Conservation (phyloP, 2,888 invertebrate species). For the Pharmacophagus antenor region DNA sequence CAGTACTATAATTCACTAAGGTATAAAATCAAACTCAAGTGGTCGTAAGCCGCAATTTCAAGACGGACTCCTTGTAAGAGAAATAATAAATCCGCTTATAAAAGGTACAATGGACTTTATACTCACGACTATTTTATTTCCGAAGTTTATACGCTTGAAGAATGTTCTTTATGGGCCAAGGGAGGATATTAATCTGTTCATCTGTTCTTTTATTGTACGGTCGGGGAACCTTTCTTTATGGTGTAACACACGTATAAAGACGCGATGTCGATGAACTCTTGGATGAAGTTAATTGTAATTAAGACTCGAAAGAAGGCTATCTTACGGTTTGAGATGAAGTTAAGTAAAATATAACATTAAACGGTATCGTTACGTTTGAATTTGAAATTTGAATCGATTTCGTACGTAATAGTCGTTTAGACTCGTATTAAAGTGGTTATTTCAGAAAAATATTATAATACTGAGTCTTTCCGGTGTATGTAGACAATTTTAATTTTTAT, state of each 20-base stretch:
- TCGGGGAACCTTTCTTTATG: not conserved
- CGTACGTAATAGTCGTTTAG: too few relatives aligned
- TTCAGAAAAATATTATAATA: too few relatives aligned
- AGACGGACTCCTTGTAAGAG: not conserved
- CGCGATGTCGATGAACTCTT: not conserved
- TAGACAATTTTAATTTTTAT: too few relatives aligned
- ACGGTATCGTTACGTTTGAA: too few relatives aligned
- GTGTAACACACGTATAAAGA: not conserved
- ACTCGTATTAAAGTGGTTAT: too few relatives aligned
- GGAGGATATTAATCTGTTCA: conserved; percentile 2
- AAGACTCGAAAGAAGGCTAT: not conserved
- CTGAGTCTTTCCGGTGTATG: too few relatives aligned
- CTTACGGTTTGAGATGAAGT: too few relatives aligned
- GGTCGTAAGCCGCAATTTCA: not conserved
- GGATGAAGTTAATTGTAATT: not conserved
- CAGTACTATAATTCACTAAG: too few relatives aligned
- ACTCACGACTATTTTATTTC: conserved; percentile 3
- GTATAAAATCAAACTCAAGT: not conserved
- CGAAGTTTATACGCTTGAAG: conserved; percentile 1
- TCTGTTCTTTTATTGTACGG: conserved; percentile 7
- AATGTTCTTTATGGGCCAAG: conserved; percentile 2
- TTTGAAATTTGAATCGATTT: too few relatives aligned
- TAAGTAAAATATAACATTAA: too few relatives aligned
- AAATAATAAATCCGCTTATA: conserved; percentile 1
- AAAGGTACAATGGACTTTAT: conserved; percentile 6